Conservation (phyloP, 1,140 invertebrate species). For the Venturia canescens region DNA sequence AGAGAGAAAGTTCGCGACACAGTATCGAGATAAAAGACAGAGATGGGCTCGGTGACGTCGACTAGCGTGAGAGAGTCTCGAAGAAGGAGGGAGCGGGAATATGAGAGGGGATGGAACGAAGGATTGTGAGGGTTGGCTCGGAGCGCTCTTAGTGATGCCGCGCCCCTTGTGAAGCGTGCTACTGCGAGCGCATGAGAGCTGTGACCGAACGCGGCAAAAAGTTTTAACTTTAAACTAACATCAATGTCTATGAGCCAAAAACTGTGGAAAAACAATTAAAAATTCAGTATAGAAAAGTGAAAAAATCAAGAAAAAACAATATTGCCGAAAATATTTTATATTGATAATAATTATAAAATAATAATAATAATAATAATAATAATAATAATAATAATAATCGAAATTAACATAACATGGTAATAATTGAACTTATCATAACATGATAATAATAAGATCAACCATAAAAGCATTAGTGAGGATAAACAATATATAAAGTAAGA, state of each 20-base stretch:
- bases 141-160: conserved; percentile 72
- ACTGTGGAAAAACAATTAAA: neutral
- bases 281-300: too few relatives aligned
- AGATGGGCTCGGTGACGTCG: conserved; percentile 25
- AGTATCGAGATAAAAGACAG: conserved; percentile 38
- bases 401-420: too few relatives aligned
- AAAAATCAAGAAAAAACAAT: too few relatives aligned
- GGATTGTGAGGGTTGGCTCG: conserved; percentile 62
- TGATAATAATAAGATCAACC: too few relatives aligned
- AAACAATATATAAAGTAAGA: too few relatives aligned
- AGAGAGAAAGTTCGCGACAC: conserved; percentile 12
- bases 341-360: neutral
- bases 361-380: neutral
- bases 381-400: too few relatives aligned
- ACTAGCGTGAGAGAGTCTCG: conserved; percentile 37
- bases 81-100: conserved; percentile 50
- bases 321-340: neutral
- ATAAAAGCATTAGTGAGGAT: too few relatives aligned
- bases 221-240: conserved; percentile 44
- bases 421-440: too few relatives aligned
- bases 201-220: conserved; percentile 38
- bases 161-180: conserved; percentile 74
- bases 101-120: conserved; percentile 52
- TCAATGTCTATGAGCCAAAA: neutral
- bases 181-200: conserved; percentile 55